These are phyloP conservation scores for Cetonia aurata DNA, from an alignment of 2,888 invertebrate species.

Conservation along the genomic window DNA sequence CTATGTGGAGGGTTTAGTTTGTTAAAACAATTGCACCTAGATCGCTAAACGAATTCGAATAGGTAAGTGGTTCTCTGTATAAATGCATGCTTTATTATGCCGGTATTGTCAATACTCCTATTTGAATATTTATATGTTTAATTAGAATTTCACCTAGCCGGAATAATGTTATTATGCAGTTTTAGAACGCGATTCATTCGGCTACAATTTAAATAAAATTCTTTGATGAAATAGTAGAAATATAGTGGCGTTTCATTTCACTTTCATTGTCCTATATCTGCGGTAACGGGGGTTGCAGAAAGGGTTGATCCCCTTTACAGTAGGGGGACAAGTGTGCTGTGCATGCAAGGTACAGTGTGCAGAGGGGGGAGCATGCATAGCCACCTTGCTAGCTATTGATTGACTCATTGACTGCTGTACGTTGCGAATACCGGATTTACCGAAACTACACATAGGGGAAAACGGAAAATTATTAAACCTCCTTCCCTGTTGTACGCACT, in stretches of 20 bases:
- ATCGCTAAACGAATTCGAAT: slow-evolving; percentile 44
- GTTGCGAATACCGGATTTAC: slow-evolving; percentile 49
- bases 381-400: slow-evolving; percentile 55
- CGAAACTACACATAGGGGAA: slow-evolving; percentile 19
- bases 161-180: slow-evolving; percentile 17
- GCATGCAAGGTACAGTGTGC: slow-evolving; percentile 47
- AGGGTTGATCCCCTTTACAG: slow-evolving; percentile 46
- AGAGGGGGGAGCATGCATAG: slow-evolving; percentile 51
- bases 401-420: slow-evolving; percentile 52
- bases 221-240: not conserved
- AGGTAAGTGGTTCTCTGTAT: slow-evolving; percentile 47
- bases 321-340: slow-evolving; percentile 48
- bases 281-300: slow-evolving; percentile 39
- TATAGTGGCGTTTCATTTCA: not conserved
- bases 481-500: not conserved
- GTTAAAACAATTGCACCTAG: slow-evolving; percentile 49
- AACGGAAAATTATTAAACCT: not conserved
- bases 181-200: slow-evolving; percentile 19
- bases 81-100: slow-evolving; percentile 26
- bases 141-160: not conserved
- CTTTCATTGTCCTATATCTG: slow-evolving; percentile 42
- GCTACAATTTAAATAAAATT: not conserved
- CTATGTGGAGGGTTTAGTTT: slow-evolving; percentile 52
- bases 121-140: not conserved
- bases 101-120: slow-evolving; percentile 20